Evolutionary conservation across 2,888 invertebrate species (phyloP).

Genomic region (Lobophora halterata): DNA sequence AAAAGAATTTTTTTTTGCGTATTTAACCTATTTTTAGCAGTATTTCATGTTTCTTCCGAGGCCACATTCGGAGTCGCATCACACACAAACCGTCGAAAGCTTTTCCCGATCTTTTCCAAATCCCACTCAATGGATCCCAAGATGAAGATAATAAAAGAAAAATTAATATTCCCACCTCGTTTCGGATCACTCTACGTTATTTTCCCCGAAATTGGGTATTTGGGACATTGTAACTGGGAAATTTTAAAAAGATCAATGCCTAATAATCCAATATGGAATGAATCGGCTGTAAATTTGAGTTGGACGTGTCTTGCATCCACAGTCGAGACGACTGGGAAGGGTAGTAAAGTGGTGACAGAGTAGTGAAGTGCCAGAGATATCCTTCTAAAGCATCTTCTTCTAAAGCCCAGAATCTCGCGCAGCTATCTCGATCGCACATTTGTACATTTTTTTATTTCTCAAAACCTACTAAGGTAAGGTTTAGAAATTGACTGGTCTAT

Average conservation of each 20-base stretch:
- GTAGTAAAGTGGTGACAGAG: slow-evolving; percentile 11
- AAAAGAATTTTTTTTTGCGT: no score
- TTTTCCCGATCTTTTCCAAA: slow-evolving; percentile 17
- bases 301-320: slow-evolving; percentile 61
- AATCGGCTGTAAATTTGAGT: slow-evolving; percentile 75
- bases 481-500: no score
- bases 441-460: no score
- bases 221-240: slow-evolving; percentile 51
- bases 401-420: no score
- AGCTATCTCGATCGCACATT: no score
- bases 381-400: no score
- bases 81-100: slow-evolving; percentile 10
- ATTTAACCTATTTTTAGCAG: no score
- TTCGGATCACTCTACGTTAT: slow-evolving; percentile 60
- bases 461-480: no score
- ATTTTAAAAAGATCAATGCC: slow-evolving; percentile 75
- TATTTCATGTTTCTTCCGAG: no score
- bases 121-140: slow-evolving; percentile 17
- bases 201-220: slow-evolving; percentile 57
- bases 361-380: no score
- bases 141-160: slow-evolving; percentile 34
- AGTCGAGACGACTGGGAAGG: slow-evolving; percentile 14
- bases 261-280: slow-evolving; percentile 78
- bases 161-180: slow-evolving; percentile 58
- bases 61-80: no score